Percentiles rank a stretch among this genome's conserved stretches.
Conservation (phyloP, 2,797 vertebrate genomes). For the Sarcophilus harrisii region DNA sequence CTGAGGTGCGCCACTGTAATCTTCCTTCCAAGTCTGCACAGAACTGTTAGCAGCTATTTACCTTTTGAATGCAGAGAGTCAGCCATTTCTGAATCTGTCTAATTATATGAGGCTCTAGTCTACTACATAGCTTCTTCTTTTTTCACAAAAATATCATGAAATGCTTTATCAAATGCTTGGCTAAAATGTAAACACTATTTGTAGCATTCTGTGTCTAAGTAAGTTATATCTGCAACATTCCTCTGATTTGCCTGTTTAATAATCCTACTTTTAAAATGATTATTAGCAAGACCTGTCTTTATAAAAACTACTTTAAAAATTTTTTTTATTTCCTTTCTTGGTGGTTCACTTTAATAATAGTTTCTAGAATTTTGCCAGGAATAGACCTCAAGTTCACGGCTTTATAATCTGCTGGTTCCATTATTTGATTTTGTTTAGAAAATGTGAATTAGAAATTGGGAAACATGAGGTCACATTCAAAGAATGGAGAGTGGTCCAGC, state of each 20-base stretch:
- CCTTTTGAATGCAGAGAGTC: too few relatives aligned
- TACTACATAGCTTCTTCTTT: background rate
- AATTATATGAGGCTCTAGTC: background rate
- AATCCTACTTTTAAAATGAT: background rate
- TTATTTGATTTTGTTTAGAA: background rate
- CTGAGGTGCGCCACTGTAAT: background rate
- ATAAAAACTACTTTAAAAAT: background rate
- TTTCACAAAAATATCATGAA: background rate
- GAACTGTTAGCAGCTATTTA: background rate
- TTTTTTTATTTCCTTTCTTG: background rate
- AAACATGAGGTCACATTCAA: background rate
- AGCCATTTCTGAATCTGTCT: background rate
- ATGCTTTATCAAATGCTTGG: background rate
- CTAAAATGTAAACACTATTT: background rate
- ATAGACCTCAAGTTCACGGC: background rate
- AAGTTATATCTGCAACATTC: too few relatives aligned
- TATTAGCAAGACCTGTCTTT: background rate
- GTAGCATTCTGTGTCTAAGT: too few relatives aligned
- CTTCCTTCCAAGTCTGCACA: background rate
- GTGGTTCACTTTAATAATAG: background rate
- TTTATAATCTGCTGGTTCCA: background rate
- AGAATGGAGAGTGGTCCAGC: background rate
- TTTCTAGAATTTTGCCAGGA: background rate
- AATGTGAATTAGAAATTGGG: background rate
- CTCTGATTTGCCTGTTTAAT: background rate